A percentile compares a stretch with the other conserved stretches of the same genome.
phyloP scores from a whole-genome alignment of 2,113 vertebrate species.

The Saguinus imperator region DNA sequence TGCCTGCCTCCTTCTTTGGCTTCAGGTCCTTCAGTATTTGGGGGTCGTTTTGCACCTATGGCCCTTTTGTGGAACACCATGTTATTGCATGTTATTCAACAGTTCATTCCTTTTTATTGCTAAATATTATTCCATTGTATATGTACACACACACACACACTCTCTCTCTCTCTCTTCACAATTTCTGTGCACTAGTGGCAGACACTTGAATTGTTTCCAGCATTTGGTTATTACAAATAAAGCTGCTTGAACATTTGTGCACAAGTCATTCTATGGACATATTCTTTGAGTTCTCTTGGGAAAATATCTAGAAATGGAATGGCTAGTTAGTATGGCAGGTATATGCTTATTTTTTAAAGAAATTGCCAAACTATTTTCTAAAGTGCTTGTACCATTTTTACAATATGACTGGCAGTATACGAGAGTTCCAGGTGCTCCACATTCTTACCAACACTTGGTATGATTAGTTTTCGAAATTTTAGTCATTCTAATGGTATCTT shows the following conservation, averaged over 20 bases:
- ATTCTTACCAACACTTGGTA: background rate
- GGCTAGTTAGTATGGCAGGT: background rate
- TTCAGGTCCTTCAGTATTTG: background rate
- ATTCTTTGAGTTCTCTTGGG: slow-evolving; percentile 19
- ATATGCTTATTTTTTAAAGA: background rate
- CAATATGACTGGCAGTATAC: background rate
- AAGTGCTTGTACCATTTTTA: background rate
- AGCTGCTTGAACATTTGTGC: background rate
- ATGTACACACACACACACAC: background rate
- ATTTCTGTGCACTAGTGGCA: background rate
- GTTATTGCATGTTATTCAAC: background rate
- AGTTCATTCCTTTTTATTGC: background rate
- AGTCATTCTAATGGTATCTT: background rate
- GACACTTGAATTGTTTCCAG: background rate
- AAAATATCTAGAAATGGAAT: background rate
- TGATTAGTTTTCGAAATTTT: background rate
- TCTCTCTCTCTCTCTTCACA: background rate
- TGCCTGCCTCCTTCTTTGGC: background rate
- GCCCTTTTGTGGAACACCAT: background rate
- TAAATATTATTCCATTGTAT: background rate
- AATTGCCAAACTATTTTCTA: background rate
- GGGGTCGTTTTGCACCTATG: background rate
- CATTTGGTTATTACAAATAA: slow-evolving; percentile 21
- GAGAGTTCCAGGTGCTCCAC: background rate
- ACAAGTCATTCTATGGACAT: background rate